Base-by-base conservation (phyloP, 2,888 invertebrate genomes). In the Diaprepes abbreviatus region DNA sequence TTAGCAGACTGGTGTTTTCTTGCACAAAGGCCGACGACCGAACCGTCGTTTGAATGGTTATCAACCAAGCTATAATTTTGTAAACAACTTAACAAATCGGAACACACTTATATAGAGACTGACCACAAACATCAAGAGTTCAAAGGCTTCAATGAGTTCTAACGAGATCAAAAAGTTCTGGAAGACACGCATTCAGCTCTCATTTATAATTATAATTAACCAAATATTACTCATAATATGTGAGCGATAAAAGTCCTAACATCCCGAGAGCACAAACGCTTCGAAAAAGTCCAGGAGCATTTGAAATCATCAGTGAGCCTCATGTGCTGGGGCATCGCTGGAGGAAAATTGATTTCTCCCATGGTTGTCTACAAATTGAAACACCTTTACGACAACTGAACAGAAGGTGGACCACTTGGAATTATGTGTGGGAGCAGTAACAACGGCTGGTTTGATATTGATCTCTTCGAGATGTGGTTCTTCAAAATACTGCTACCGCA, bases 361-460 rank as follows among this genome's bases (percentile, higher is more conserved):
- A 54, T 54, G 55, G 24, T 55, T 10, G 55, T 36, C 3, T 36
- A 55, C 16, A 55, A 55, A 16, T 19, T 36, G n/a, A n/a, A 21
- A 9, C 19, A 55, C 17, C 17, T 55, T 3, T 35, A 55, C 17
- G 55, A 55, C 35, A 55, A 55, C 16, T 55, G 55, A 36, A 35
- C 55, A 12, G 17, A 55, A 38, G 55, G 36, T 9, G 36, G 36
- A 5, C 55, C 55, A 19, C 3, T 17, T 1, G 55, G 55, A 5
- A 7, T 36, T 17, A 16, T 21, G 2, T 40, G 24, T 14, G 2
- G 9, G 4, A 2, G 16, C 31, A 58, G 43, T 12, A 7, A 40
- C 16, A 31, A 17, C 1, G 64, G 54, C 3, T 64, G 40, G 43
- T 60, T 64, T 14, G 54, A 64, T 19, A 62, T 62, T 33, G 19